Base-by-base conservation (phyloP, 2,888 invertebrate genomes). In the Monochamus alternatus region DNA sequence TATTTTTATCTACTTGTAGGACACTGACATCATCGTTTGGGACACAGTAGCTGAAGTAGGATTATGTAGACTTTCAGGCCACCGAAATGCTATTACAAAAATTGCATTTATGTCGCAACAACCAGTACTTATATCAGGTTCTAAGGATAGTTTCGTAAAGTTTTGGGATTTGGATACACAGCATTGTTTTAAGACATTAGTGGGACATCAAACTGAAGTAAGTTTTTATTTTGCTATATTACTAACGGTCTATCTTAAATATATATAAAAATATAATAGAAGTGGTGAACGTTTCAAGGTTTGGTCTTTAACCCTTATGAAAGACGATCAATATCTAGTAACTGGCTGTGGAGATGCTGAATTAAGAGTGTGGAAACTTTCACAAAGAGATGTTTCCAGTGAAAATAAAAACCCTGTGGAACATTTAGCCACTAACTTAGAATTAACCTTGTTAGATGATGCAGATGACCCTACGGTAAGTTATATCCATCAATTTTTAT, bases 81-180 rank as follows among this genome's bases (percentile, higher is more conserved):
- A 99, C 89, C 98, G 97, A 88, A 97, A 95, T 30, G 92, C 93
- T 0, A 91, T 99, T 22, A 99, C 98, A 0, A 95, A 96, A 89
- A 89, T 94, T 0, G 90, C 93, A 7, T 96, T 96, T 84, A 91
- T 96, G 87, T 91, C 92, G 74, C 90, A 93, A 74, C 91, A 92
- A 81, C 92, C 93, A 81, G 91, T 94, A 79, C 88, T 97, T 8
- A 91, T 97, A 7, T 95, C 96, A 83, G 93, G 95, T 52, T 98
- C 98, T 0, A 98, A 97, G 88, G 99, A 99, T 87, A 95, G 96
- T 8, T 96, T 96, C 87, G 93, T 99, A 0, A 99, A 98, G 89
- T 97, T 99, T 88, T 99, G 99, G 99, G 97, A 99, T 88, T 91
- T 99, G 80, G 95, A 96, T 81, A 97, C 97, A 5, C 96, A 97